phyloP scores from a whole-genome alignment of 1,140 invertebrate species.

The Oncopodura yosiiana region DNA sequence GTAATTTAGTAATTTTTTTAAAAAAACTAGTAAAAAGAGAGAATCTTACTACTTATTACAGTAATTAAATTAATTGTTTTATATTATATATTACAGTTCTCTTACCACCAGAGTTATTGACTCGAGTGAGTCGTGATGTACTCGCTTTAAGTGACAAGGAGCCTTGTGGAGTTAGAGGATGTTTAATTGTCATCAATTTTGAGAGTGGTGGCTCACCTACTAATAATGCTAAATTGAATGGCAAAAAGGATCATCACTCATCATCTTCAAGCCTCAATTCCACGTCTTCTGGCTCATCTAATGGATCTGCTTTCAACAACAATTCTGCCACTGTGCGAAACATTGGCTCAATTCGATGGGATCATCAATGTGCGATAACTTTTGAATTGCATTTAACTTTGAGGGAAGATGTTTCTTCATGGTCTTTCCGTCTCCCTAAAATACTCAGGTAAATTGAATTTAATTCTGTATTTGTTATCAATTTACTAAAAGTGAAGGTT shows the following conservation, averaged over 20 bases:
- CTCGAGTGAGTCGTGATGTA: conserved; percentile 61
- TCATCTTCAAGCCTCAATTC: conserved; percentile 19
- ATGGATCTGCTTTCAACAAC: background rate
- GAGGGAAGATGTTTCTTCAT: conserved; percentile 62
- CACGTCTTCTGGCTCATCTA: conserved; percentile 14
- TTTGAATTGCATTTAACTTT: conserved; percentile 53
- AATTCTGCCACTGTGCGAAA: conserved; percentile 39
- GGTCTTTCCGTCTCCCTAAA: conserved; percentile 70
- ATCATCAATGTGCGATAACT: conserved; percentile 69
- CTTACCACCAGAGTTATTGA: conserved; percentile 63
- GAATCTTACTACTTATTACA: no score
- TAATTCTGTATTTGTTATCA: no score
- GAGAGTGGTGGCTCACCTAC: conserved; percentile 33
- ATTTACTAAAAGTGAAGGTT: no score
- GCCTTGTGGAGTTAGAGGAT: conserved; percentile 61
- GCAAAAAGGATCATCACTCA: conserved; percentile 16
- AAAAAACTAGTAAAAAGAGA: no score
- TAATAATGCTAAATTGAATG: conserved; percentile 7
- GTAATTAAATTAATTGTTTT: no score
- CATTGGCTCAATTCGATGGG: conserved; percentile 61
- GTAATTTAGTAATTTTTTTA: no score
- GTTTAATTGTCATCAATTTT: conserved; percentile 38
- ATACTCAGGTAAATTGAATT: conserved; percentile 79
- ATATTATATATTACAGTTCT: conserved; percentile 45
- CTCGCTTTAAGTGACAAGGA: conserved; percentile 68